Evolutionary conservation across 1,140 invertebrate species (phyloP), one percentile per base, ranked within the genome.

Genomic region (Drosophila murphyi): DNA sequence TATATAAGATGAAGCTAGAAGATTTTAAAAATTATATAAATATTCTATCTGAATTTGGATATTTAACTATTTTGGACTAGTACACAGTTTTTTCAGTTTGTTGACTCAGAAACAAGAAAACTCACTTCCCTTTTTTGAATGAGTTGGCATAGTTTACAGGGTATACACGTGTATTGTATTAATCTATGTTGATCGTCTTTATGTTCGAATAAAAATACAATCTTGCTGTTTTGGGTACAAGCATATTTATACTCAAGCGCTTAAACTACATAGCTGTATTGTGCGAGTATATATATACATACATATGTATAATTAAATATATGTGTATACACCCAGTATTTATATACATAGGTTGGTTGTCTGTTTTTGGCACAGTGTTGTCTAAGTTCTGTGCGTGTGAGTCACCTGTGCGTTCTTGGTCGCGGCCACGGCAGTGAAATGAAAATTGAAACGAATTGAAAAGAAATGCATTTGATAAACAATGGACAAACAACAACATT

Each of bases 371-470:
- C 83, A 78, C 70, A 69, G 43, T 55, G 20, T 51, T 74, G 28
- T 31, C 28, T 47, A 63, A 69, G 72, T 68, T 59, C 52, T 76
- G 37, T 64, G 32, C 28, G 51, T 50, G 62, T 87, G 85, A 85
- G 68, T 85, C 81, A 85, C 48, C 37, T 76, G 71, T 64, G 56
- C 52, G 50, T 31, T 56, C 50, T 48, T 75, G 74, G 69, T 86
- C 78, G 74, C 68, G 82, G 69, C 59, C 81, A 68, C 72, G 83
- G 80, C 79, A 79, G 59, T 76, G 78, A 87, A 87, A 82, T 51
- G 43, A 34, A 75, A 68, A 78, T 57, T 54, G 37, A 78, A 75
- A 70, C n/a, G 52, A 63, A 68, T 72, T 52, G 28, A 76, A 77
- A 50, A 31, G 45, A 64, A 85, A 69, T 82, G 82, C 82, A 78